Percentiles rank a stretch among this genome's conserved stretches.
Evolutionary conservation across 2,113 vertebrate genomes (phyloP).

Genomic region (Varanus salvator): DNA sequence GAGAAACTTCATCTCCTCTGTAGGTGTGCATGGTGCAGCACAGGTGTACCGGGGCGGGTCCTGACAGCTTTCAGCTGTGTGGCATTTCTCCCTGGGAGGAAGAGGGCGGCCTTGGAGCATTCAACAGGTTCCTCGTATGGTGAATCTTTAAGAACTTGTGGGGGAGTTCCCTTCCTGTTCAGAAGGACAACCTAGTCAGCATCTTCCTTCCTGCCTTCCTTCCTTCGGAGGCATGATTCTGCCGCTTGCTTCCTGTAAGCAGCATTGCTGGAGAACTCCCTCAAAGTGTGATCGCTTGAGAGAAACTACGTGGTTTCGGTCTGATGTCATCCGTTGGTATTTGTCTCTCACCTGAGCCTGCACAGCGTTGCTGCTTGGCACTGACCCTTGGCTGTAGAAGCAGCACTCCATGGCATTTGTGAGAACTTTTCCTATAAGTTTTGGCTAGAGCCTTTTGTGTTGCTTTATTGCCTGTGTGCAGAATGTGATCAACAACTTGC

Average conservation of each 20-base stretch:
- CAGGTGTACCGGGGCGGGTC: constrained; percentile 66
- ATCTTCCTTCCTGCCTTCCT: no score
- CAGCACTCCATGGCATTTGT: not conserved
- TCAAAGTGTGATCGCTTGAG: constrained; percentile 31
- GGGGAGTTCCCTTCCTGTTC: no score
- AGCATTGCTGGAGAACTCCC: not conserved
- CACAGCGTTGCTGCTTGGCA: constrained; percentile 10
- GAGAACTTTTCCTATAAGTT: not conserved
- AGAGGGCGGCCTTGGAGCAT: constrained; percentile 53
- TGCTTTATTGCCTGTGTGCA: not conserved
- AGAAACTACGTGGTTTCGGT: constrained; percentile 82
- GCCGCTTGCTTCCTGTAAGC: not conserved
- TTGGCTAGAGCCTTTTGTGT: not conserved
- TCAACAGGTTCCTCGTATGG: constrained; percentile 60
- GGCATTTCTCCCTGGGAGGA: constrained; percentile 6
- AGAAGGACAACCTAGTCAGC: not conserved
- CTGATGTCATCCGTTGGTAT: constrained; percentile 74
- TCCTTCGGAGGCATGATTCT: no score
- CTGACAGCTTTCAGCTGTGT: constrained; percentile 30
- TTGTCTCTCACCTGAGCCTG: constrained; percentile 28
- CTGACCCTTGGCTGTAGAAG: not conserved
- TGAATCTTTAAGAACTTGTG: not conserved
- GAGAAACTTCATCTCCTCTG: constrained; percentile 46
- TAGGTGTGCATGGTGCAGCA: constrained; percentile 17
- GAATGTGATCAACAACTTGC: not conserved